phyloP scores from a whole-genome alignment of 2,888 invertebrate species.

The Drosophila cracens region DNA sequence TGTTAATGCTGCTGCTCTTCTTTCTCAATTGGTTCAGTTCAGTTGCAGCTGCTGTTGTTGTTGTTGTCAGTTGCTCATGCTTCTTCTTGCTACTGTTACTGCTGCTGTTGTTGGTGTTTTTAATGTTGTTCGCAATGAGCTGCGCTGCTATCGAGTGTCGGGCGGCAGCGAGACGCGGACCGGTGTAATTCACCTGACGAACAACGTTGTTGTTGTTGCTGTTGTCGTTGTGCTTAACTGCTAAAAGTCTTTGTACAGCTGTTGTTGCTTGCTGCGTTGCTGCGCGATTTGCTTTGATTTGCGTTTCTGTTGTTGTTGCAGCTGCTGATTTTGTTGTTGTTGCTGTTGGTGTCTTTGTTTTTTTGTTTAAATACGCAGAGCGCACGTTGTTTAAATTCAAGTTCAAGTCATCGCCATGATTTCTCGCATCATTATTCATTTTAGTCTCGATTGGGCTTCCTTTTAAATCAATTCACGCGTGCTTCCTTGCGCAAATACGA shows the following conservation, averaged over 20 bases:
- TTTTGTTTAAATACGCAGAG: constrained; percentile 70
- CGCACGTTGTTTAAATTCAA: constrained; percentile 71
- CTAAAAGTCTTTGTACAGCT: constrained; percentile 44
- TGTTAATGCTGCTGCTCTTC: constrained; percentile 32
- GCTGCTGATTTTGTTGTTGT: constrained; percentile 45
- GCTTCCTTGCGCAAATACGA: constrained; percentile 52
- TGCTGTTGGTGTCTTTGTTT: constrained; percentile 60
- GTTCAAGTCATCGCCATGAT: constrained; percentile 82
- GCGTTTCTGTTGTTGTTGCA: constrained; percentile 40
- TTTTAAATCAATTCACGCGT: constrained; percentile 70
- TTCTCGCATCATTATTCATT: constrained; percentile 84
- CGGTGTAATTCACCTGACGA: constrained; percentile 64
- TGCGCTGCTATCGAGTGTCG: constrained; percentile 69
- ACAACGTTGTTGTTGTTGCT: constrained; percentile 60
- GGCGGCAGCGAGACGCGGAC: constrained; percentile 63
- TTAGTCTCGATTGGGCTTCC: constrained; percentile 64
- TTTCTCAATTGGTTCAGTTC: constrained; percentile 41
- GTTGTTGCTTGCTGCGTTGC: constrained; percentile 31
- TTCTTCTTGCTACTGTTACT: constrained; percentile 35
- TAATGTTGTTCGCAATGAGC: constrained; percentile 68
- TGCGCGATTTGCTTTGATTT: constrained; percentile 60
- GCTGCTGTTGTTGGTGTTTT: constrained; percentile 43
- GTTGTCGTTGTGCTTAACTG: constrained; percentile 40
- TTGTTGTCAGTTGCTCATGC: constrained; percentile 67
- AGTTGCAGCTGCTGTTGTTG: constrained; percentile 31